Evolutionary conservation across 2,113 vertebrate species (phyloP).

Genomic region (Bufo gargarizans): DNA sequence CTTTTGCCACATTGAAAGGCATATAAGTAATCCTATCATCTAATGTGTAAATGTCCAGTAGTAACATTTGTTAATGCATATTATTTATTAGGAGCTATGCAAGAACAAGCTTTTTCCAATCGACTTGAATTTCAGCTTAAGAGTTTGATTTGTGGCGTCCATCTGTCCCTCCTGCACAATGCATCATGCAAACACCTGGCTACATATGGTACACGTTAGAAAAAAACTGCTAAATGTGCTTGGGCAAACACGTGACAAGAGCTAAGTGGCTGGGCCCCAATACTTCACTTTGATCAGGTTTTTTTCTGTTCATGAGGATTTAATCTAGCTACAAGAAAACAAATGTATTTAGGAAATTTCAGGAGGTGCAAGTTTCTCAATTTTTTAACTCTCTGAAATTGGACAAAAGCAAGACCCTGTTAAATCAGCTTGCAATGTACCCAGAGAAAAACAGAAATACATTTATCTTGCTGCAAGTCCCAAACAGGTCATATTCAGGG

Average conservation of each 20-base stretch:
- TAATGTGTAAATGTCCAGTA: background rate
- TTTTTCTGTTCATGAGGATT: constrained; percentile 34
- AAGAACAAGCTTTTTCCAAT: background rate
- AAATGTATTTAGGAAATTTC: constrained; percentile 35
- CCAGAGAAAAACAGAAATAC: background rate
- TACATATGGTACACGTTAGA: constrained; percentile 52
- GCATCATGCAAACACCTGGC: constrained; percentile 54
- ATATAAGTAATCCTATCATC: background rate
- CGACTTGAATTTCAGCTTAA: constrained; percentile 22
- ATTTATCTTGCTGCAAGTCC: background rate
- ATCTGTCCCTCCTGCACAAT: constrained; percentile 35
- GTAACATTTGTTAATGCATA: constrained; percentile 20
- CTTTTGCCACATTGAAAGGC: background rate
- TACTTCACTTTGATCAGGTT: constrained; percentile 38
- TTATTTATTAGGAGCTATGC: background rate
- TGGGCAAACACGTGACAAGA: constrained; percentile 34
- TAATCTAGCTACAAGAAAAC: constrained; percentile 34
- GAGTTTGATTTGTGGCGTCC: constrained; percentile 44
- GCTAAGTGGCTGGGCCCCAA: constrained; percentile 47
- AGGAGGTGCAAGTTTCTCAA: background rate
- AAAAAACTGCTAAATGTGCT: constrained; percentile 25
- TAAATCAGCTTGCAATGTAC: background rate
- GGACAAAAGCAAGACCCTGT: background rate
- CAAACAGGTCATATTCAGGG: too few relatives aligned
- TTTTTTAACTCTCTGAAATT: background rate